phyloP scores from a whole-genome alignment of 2,888 invertebrate species.

The Stenchaetothrips biformis region DNA sequence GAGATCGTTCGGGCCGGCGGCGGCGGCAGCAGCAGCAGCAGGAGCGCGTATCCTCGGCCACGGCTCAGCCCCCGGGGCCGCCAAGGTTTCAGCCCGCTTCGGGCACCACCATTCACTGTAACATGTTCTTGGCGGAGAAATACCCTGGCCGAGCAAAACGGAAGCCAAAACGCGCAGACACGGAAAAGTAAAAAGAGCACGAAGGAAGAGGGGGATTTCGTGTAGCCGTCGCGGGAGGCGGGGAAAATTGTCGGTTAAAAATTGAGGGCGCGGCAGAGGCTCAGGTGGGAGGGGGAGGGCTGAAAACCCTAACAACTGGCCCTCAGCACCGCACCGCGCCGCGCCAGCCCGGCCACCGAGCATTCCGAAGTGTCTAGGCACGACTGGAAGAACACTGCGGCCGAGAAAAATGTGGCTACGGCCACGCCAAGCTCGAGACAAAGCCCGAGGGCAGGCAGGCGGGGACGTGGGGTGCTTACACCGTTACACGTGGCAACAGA shows the following conservation, averaged over 20 bases:
- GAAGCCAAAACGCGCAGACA: too few species aligned
- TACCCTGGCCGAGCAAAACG: too few species aligned
- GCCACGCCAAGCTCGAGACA: background rate
- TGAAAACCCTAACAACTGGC: too few species aligned
- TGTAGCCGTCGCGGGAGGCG: background rate
- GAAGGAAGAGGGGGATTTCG: too few species aligned
- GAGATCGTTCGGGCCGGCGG: too few species aligned
- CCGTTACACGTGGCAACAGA: too few species aligned
- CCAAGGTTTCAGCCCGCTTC: background rate
- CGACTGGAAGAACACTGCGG: background rate
- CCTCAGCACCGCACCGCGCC: background rate
- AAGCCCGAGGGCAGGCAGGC: background rate
- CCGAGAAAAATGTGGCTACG: background rate
- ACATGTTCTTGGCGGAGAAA: conserved; percentile 8
- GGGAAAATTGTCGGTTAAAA: background rate
- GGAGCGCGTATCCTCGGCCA: background rate
- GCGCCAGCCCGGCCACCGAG: background rate
- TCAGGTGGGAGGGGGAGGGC: too few species aligned
- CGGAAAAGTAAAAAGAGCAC: too few species aligned
- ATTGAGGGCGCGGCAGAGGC: too few species aligned
- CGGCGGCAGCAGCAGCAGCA: background rate
- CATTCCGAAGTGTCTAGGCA: background rate
- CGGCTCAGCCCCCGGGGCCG: background rate
- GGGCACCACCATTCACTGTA: background rate
- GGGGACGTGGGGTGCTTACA: too few species aligned